Evolutionary conservation across 2,797 vertebrate genomes (phyloP), one percentile per base, ranked within the genome.

Genomic region (Danio albolineatus): DNA sequence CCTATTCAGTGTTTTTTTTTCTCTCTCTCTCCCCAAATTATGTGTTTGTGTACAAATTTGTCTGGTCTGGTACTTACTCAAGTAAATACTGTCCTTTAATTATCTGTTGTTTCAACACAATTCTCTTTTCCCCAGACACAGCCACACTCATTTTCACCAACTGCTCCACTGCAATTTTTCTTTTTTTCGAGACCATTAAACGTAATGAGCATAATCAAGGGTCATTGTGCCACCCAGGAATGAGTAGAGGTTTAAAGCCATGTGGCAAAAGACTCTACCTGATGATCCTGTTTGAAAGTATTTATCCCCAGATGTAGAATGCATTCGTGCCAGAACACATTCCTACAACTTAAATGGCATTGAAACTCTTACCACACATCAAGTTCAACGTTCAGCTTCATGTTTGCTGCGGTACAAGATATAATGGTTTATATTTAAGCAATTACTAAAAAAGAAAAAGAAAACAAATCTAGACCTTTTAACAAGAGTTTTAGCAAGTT

Each of bases 121-220:
- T 56, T 49, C 76, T 73, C 48, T 69, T 66, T 61, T 49, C 28
- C 64, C 49, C 36, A 12, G 17, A 73, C n/a, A 43, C 76, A 61
- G 75, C 62, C 48, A 41, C 48, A 57, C 48, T 73, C 41, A 62
- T 82, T 82, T 66, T 60, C 38, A 53, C 10, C 6, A 44, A 78
- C 17, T 19, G 65, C 54, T 57, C 21, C 59, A 66, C 76, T 79
- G 70, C 62, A 74, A 82, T 78, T 79, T 78, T 74, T 36, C 46
- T 17, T 7, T 14, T 74, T 74, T 78, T 65, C 54, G 61, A 44
- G 81, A 72, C 57, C 62, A 78, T 78, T 79, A 78, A 82, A 79
- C 62, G 21, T 77, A 67, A 77, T 57, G 64, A 65, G 67, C 62
- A 57, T 67, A 77, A 77, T 77, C 51, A 48, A 67, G 75, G 62